Evolutionary conservation across 2,113 vertebrate genomes (phyloP).

Genomic region (Lutjanus erythropterus): DNA sequence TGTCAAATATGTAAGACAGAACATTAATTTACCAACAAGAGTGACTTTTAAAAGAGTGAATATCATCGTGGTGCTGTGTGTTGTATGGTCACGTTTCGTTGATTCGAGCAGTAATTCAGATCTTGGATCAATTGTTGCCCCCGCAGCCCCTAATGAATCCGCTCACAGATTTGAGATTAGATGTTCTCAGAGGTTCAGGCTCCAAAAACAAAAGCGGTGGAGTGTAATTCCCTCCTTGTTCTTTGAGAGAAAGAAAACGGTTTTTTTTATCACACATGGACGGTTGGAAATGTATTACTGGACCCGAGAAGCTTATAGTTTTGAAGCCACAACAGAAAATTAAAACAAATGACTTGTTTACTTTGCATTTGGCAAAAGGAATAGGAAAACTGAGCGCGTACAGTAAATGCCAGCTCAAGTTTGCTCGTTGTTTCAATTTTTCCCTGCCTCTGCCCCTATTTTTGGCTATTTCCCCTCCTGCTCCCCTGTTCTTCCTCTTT

Average conservation of each 20-base stretch:
- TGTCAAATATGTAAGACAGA: not conserved
- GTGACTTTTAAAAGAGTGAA: not conserved
- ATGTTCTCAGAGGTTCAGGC: constrained; percentile 1
- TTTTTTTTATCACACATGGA: not conserved
- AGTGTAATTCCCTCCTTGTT: constrained; percentile 15
- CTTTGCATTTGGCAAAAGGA: constrained; percentile 30
- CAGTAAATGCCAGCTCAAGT: constrained; percentile 37
- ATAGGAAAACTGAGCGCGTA: not conserved
- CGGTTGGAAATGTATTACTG: constrained; percentile 14
- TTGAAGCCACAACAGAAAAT: constrained; percentile 54
- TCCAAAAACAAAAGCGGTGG: constrained; percentile 28
- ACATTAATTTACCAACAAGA: not conserved
- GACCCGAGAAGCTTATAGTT: constrained; percentile 19
- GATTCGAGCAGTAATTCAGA: constrained; percentile 1
- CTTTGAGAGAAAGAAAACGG: constrained; percentile 10
- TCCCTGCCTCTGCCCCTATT: not conserved
- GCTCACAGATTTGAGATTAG: not conserved
- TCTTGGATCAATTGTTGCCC: not conserved
- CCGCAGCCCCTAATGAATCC: constrained; percentile 1
- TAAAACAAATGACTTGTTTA: constrained; percentile 50
- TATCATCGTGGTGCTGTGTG: not conserved
- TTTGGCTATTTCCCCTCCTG: not conserved
- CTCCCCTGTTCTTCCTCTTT: not conserved
- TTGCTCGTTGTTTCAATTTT: not conserved
- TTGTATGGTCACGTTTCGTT: not conserved